phyloP scores from a whole-genome alignment of 2,888 invertebrate species.

The Eristalis arbustorum region DNA sequence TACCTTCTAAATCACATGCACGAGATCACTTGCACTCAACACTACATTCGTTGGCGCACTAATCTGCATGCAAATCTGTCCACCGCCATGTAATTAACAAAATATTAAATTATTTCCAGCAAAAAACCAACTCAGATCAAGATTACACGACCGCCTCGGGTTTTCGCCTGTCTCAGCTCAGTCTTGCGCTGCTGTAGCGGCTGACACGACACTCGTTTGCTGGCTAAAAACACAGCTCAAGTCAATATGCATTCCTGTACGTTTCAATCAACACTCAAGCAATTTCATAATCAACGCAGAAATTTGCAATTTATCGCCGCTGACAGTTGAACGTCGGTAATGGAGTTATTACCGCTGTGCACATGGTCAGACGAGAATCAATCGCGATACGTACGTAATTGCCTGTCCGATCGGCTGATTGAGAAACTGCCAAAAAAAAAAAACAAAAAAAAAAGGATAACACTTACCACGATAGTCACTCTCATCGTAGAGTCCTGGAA shows the following conservation, averaged over 20 bases:
- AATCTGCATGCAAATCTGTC: constrained; percentile 16
- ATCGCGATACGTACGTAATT: background rate
- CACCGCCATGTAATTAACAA: constrained; percentile 16
- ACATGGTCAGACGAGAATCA: background rate
- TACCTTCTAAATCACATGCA: background rate
- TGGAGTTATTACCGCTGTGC: constrained; percentile 20
- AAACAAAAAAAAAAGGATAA: background rate
- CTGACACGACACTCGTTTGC: too few species aligned
- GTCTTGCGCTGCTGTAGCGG: too few species aligned
- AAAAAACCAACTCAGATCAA: background rate
- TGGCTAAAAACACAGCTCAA: constrained; percentile 7
- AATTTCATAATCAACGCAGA: constrained; percentile 20
- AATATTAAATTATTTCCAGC: constrained; percentile 15
- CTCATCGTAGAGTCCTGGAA: constrained; percentile 79
- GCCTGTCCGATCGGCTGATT: background rate
- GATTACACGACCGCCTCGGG: background rate
- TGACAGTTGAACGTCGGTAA: constrained; percentile 39
- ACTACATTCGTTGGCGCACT: background rate
- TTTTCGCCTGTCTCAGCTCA: too few species aligned
- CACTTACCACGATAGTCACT: constrained; percentile 79
- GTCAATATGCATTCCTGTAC: constrained; percentile 18
- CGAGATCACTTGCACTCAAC: background rate
- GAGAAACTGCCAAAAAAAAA: background rate
- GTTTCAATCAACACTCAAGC: constrained; percentile 31
- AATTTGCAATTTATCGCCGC: constrained; percentile 18